Percentiles rank a stretch among this genome's conserved stretches.
phyloP scores from a whole-genome alignment of 1,140 invertebrate species.

The Drosophila virilis region DNA sequence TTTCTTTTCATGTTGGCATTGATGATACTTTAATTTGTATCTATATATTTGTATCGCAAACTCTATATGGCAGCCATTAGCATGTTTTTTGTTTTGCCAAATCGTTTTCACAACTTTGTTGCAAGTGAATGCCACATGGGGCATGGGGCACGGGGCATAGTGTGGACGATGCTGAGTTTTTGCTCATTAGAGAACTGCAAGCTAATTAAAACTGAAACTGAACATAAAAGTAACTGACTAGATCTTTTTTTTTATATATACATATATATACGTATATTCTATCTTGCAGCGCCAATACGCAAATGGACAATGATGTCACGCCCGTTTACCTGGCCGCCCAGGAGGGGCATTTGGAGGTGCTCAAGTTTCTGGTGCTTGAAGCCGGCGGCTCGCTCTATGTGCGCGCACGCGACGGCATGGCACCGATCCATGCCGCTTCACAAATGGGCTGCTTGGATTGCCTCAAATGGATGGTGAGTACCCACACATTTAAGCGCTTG shows the following conservation, averaged over 20 bases:
- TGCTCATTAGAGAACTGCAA: conserved; percentile 36
- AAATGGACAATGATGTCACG: conserved; percentile 95
- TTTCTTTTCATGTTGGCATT: conserved; percentile 23
- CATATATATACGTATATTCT: neutral
- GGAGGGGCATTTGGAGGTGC: conserved; percentile 93
- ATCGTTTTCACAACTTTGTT: conserved; percentile 1
- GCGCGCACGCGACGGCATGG: conserved; percentile 94
- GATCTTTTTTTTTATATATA: conserved; percentile 1
- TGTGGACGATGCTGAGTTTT: conserved; percentile 32
- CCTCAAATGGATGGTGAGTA: conserved; percentile 94
- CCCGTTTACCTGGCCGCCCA: conserved; percentile 95
- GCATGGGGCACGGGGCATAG: neutral
- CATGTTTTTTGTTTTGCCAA: conserved; percentile 4
- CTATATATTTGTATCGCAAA: neutral
- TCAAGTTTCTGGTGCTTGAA: conserved; percentile 92
- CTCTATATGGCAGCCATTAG: conserved; percentile 35
- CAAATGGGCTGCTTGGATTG: conserved; percentile 94
- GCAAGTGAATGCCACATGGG: neutral
- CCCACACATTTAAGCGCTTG: neutral
- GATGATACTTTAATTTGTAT: conserved; percentile 52
- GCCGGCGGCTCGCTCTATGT: conserved; percentile 90
- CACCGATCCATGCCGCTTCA: conserved; percentile 93
- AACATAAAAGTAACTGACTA: conserved; percentile 13
- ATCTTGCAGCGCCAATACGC: conserved; percentile 90
- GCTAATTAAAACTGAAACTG: conserved; percentile 3